Evolutionary conservation across 2,797 vertebrate genomes (phyloP).

Genomic region (Pseudopleuronectes americanus): DNA sequence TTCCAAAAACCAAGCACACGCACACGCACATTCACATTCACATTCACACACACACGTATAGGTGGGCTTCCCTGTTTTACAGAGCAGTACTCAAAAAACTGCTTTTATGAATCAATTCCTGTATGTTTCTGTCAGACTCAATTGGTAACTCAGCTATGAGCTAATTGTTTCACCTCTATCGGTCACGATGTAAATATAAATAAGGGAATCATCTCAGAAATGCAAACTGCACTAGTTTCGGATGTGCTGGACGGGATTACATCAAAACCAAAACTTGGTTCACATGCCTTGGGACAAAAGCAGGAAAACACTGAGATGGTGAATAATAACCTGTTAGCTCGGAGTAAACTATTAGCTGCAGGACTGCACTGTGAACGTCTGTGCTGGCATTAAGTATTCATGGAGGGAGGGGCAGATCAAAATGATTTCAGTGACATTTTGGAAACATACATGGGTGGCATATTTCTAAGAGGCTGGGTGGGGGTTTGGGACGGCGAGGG

Average conservation of each 20-base stretch:
- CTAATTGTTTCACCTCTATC: background rate
- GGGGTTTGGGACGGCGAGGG: constrained; percentile 21
- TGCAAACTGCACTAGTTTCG: background rate
- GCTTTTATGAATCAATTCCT: constrained; percentile 9
- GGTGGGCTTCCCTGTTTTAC: constrained; percentile 10
- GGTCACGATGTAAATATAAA: constrained; percentile 13
- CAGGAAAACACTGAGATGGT: background rate
- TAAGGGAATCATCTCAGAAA: background rate
- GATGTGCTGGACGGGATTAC: constrained; percentile 11
- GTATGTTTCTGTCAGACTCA: constrained; percentile 12
- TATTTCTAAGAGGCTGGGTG: constrained; percentile 40
- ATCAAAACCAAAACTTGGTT: background rate
- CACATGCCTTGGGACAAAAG: background rate
- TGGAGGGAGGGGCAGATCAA: constrained; percentile 42
- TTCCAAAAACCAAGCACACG: constrained; percentile 26
- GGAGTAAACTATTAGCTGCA: background rate
- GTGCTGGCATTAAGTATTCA: constrained; percentile 36
- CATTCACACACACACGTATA: background rate
- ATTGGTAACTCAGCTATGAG: background rate
- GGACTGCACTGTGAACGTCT: background rate
- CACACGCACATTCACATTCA: constrained; percentile 10
- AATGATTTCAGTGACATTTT: constrained; percentile 53
- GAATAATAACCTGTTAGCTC: constrained; percentile 2
- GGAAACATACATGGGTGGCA: constrained; percentile 27
- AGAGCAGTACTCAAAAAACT: constrained; percentile 3